Conservation (phyloP, 23 tunicate genomes). For the Ascidia mentula region DNA sequence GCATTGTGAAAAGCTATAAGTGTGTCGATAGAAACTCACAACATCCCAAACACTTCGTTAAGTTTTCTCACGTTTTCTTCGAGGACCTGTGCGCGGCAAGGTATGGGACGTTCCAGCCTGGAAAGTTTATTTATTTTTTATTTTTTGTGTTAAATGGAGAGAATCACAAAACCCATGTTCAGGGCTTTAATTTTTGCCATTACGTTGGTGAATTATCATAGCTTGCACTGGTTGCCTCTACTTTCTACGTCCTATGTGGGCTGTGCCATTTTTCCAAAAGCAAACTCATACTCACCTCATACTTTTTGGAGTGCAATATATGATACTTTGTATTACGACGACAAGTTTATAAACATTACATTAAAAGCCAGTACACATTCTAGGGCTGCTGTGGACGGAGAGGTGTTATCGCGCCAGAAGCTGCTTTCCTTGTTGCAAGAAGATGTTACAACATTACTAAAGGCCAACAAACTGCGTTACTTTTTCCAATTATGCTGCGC, state of each 20-base stretch:
- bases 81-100: slow-evolving; percentile 39
- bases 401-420: not conserved
- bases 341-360: no score
- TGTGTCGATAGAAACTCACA: not conserved
- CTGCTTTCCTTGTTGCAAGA: not conserved
- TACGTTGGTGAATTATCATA: no score
- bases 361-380: not conserved
- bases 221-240: no score
- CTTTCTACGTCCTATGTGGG: no score
- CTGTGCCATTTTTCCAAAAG: no score
- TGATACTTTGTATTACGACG: no score
- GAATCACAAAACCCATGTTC: not conserved
- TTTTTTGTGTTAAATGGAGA: no score
- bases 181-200: not conserved
- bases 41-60: not conserved
- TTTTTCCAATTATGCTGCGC: slow-evolving; percentile 42
- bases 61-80: slow-evolving; percentile 36
- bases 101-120: no score
- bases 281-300: no score
- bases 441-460: not conserved
- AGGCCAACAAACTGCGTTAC: slow-evolving; percentile 27
- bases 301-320: no score
- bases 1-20: not conserved
- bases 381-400: not conserved
- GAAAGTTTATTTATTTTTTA: no score